Percentiles rank a stretch among this genome's conserved stretches.
Conservation (phyloP, 2,888 invertebrate species). For the Agrotis segetum region DNA sequence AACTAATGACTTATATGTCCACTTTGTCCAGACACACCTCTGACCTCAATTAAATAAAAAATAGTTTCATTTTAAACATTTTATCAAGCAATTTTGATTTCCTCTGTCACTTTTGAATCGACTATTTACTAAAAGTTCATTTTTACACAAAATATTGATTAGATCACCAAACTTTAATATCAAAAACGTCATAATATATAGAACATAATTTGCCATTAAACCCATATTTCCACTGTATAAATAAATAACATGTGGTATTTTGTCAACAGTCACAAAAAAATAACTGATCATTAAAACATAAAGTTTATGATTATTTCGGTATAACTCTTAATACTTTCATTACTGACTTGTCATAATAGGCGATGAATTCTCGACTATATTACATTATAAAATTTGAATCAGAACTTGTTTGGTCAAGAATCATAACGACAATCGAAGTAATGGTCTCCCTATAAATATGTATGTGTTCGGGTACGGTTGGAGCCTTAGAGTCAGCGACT, state of each 20-base stretch:
- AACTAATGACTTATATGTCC: slow-evolving; percentile 34
- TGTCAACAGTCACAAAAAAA: slow-evolving; percentile 73
- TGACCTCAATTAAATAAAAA: slow-evolving; percentile 34
- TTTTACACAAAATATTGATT: slow-evolving; percentile 67
- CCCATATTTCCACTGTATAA: slow-evolving; percentile 64
- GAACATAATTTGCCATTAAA: slow-evolving; percentile 71
- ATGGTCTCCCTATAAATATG: slow-evolving; percentile 67
- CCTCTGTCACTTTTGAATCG: slow-evolving; percentile 46
- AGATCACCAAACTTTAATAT: slow-evolving; percentile 56
- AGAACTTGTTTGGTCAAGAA: slow-evolving; percentile 71
- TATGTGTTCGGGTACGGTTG: slow-evolving; percentile 55
- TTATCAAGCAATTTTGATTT: slow-evolving; percentile 51
- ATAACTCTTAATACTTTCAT: slow-evolving; percentile 75
- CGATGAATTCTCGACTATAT: slow-evolving; percentile 73
- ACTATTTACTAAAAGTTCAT: slow-evolving; percentile 52
- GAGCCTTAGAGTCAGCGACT: slow-evolving; percentile 59
- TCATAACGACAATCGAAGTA: slow-evolving; percentile 66
- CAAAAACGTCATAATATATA: slow-evolving; percentile 63
- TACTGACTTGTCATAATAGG: slow-evolving; percentile 73
- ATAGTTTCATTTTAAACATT: slow-evolving; percentile 22
- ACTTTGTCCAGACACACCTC: slow-evolving; percentile 18
- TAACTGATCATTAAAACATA: slow-evolving; percentile 69
- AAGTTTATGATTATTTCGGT: slow-evolving; percentile 70
- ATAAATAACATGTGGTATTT: slow-evolving; percentile 67
- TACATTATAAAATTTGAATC: slow-evolving; percentile 74